Conservation (phyloP, 2,797 vertebrate genomes). For the Sebastes diploproa region DNA sequence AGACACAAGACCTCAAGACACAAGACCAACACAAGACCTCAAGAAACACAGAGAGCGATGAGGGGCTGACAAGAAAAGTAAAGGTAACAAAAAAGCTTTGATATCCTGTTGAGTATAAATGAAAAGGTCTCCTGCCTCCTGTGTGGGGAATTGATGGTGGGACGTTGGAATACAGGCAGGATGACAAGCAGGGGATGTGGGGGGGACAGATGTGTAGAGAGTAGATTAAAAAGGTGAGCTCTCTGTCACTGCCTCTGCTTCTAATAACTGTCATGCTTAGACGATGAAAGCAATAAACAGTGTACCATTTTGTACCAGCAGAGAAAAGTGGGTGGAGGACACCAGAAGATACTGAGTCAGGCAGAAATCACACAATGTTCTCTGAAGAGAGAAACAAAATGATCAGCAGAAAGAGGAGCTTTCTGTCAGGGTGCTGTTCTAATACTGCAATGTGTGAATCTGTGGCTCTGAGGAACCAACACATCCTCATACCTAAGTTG, state of each 20-base stretch:
- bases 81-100: background rate
- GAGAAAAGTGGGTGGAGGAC: background rate
- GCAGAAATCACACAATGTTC: background rate
- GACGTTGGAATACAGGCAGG: background rate
- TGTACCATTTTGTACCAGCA: background rate
- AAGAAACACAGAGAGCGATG: background rate
- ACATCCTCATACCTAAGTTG: too few relatives aligned
- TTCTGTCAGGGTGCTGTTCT: background rate
- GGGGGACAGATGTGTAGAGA: background rate
- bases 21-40: too few relatives aligned
- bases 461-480: background rate
- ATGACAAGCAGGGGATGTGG: background rate
- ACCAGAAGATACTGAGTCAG: background rate
- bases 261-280: background rate
- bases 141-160: background rate
- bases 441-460: background rate
- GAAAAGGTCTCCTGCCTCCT: background rate
- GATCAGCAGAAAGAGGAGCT: background rate
- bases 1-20: background rate
- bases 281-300: background rate
- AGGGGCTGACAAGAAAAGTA: background rate
- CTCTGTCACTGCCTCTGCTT: background rate
- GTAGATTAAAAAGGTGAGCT: background rate
- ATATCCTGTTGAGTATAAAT: background rate
- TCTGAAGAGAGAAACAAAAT: background rate